A percentile compares a stretch with the other conserved stretches of the same genome.
phyloP scores from a whole-genome alignment of 2,113 vertebrate genomes.

The Aix galericulata region DNA sequence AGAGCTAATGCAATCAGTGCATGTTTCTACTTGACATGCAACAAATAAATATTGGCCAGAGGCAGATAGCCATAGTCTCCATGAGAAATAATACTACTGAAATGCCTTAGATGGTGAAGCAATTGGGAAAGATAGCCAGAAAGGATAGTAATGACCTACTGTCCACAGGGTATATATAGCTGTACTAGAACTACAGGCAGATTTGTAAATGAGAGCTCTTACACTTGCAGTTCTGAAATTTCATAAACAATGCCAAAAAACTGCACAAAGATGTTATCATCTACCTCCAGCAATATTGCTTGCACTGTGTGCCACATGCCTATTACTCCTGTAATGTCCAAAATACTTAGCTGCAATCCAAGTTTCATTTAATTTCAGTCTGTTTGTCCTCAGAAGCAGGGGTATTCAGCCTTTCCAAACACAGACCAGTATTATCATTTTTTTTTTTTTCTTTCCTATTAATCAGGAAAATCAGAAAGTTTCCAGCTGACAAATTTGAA shows the following conservation, averaged over 20 bases:
- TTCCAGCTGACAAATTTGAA: not conserved
- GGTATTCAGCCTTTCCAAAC: not conserved
- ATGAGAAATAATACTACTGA: not conserved
- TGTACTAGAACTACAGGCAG: not conserved
- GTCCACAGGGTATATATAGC: not conserved
- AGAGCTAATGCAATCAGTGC: not conserved
- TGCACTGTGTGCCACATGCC: accelerated
- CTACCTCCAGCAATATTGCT: not conserved
- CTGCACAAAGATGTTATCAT: not conserved
- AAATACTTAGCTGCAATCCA: not conserved
- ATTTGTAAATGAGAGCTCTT: not conserved
- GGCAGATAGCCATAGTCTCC: not conserved
- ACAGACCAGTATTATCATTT: not conserved
- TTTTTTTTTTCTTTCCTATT: not conserved
- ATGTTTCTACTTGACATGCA: not conserved
- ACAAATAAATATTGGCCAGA: not conserved
- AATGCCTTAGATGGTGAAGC: not conserved
- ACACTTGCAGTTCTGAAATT: not conserved
- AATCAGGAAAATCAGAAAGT: not conserved
- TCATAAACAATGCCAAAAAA: not conserved
- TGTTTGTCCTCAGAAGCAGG: not conserved
- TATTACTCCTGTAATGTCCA: not conserved
- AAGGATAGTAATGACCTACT: not conserved
- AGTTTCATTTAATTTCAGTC: not conserved
- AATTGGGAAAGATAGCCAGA: not conserved